Base-by-base conservation (phyloP, 2,888 invertebrate genomes). In the Trachelus tabidus region DNA sequence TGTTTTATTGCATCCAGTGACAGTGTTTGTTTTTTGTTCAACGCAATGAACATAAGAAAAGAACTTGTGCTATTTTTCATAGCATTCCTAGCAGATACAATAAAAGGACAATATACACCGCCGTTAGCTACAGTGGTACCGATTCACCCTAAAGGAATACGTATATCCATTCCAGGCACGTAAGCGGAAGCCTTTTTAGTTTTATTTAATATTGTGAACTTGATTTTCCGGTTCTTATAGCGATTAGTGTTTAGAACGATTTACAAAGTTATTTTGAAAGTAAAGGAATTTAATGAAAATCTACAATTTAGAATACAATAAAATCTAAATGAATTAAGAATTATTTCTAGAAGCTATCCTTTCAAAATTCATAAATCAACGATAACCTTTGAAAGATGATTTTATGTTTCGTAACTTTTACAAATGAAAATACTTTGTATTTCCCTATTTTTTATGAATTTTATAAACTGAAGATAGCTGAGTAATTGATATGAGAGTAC, bases 131-230 rank as follows among this genome's bases (percentile, higher is more conserved):
- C 92, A 78, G 90, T 95, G 1, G 94, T 94, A 87, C 94, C 94
- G 3, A 92, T 94, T 68, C 92, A 92, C 83, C 95, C 95, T 0
- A 93, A 90, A 87, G 95, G 95, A 78, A 87, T 95, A 0, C 91
- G 93, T 74, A 94, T 94, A 0, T 94, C 94, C 0, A 93, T 95
- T 71, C 94, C 94, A 87, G 94, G 95, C 94, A 89, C 89, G 91
- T 84, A 68, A 79, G 37, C 56, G 56, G 56, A 23, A 56, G 23
- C 23, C 56, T 81, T 69, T 77, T 40, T 37, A 11, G 74, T 80
- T 56, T 35, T 37, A 71, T 76, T 75, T 76, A 11, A 23, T 31
- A 69, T 35, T 69, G 37, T 37, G n/a, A 12, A 15, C 31, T 30
- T 31, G 77, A 34, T 75, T 34, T 78, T 76, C 4, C 11, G 73